Percentiles rank a stretch among this genome's conserved stretches.
Evolutionary conservation across 2,113 vertebrate genomes (phyloP).

Genomic region (Cyanistes caeruleus): DNA sequence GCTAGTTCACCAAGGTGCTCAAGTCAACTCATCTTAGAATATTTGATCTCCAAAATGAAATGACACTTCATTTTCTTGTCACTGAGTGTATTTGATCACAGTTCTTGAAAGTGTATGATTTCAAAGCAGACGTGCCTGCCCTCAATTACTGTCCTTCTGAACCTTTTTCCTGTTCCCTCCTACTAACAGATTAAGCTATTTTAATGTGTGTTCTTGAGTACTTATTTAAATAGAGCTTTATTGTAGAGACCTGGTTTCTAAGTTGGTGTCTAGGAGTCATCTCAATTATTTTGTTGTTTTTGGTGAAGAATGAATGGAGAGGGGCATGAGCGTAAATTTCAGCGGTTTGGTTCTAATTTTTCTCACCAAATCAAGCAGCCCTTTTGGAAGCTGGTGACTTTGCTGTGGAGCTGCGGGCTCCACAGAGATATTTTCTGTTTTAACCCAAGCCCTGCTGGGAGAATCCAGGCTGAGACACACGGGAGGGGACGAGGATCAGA

Average conservation of each 20-base stretch:
- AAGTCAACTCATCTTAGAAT: slow-evolving; percentile 3
- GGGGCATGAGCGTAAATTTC: background rate
- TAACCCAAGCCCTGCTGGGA: background rate
- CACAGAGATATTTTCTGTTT: background rate
- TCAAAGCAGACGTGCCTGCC: background rate
- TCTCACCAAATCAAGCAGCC: background rate
- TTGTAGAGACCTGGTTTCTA: background rate
- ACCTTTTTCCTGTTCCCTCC: background rate
- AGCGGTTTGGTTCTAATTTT: background rate
- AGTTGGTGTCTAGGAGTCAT: background rate
- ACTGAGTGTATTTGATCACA: slow-evolving; percentile 25
- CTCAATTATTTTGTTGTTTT: background rate
- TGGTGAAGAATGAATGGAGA: background rate
- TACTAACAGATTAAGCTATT: background rate
- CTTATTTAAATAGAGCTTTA: background rate
- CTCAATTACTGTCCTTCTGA: background rate
- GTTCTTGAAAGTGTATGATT: background rate
- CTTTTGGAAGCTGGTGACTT: background rate
- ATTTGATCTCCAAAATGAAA: slow-evolving; percentile 40
- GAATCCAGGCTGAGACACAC: background rate
- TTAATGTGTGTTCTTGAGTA: background rate
- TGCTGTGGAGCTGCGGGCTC: background rate
- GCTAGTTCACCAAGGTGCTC: background rate
- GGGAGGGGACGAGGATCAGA: background rate
- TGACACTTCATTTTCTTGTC: background rate